Evolutionary conservation across 2,113 vertebrate species (phyloP).

Genomic region (Cercopithecus mona): DNA sequence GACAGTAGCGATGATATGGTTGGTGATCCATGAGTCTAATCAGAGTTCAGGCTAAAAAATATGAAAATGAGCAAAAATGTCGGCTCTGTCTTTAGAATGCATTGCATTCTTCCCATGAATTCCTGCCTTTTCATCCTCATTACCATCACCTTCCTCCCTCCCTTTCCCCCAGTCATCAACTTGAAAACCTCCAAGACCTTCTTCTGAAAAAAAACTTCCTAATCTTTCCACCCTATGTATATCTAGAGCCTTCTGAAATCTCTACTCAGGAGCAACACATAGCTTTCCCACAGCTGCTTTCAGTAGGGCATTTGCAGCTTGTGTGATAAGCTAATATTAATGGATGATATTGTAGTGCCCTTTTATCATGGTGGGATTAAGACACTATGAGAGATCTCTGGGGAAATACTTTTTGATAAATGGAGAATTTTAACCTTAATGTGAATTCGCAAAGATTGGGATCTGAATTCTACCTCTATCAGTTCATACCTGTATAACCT

Average conservation of each 20-base stretch:
- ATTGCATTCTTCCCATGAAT: neutral
- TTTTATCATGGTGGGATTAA: neutral
- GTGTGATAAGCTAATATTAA: neutral
- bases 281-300: neutral
- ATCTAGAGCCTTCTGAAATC: neutral
- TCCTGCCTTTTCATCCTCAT: neutral
- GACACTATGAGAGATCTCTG: neutral
- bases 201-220: neutral
- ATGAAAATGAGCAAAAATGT: neutral
- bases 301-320: neutral
- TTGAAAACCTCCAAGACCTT: neutral
- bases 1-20: neutral
- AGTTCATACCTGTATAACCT: neutral
- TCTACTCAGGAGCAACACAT: neutral
- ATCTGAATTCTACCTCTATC: neutral
- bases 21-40: neutral
- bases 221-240: neutral
- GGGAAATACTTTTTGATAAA: neutral
- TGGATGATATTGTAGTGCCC: neutral
- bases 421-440: neutral
- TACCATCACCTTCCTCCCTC: accelerated
- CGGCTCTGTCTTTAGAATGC: neutral
- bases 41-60: neutral
- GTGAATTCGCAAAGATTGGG: neutral
- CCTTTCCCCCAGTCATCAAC: neutral